Percentiles rank a stretch among this genome's conserved stretches.
phyloP scores from a whole-genome alignment of 2,113 vertebrate species.

The Eonycteris spelaea region DNA sequence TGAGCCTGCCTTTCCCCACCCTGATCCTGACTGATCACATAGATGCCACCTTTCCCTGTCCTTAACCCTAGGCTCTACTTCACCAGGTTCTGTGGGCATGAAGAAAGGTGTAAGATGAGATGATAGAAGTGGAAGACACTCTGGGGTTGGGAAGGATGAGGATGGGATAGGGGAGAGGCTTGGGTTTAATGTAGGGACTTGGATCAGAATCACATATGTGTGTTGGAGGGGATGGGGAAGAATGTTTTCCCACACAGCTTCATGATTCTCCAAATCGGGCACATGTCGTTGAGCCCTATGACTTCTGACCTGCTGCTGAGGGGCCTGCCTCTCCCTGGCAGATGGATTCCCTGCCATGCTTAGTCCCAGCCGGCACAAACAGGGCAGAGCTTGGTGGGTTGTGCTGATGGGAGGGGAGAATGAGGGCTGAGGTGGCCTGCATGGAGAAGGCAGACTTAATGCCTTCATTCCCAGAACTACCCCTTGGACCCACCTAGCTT shows the following conservation, averaged over 20 bases:
- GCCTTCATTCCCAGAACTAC: neutral
- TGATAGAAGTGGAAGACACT: neutral
- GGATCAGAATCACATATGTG: neutral
- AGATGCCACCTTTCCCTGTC: fast-evolving
- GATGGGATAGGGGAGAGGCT: too few species aligned
- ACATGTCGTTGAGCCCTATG: fast-evolving
- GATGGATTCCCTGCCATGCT: neutral
- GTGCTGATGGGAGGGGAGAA: neutral
- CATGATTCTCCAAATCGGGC: neutral
- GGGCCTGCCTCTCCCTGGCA: neutral
- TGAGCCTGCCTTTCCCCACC: neutral
- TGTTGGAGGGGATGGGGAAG: too few species aligned
- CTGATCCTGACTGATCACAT: neutral
- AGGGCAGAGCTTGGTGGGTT: neutral
- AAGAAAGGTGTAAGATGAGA: neutral
- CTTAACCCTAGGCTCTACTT: fast-evolving
- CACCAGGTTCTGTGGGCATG: fast-evolving
- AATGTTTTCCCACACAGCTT: neutral
- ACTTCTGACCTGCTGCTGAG: neutral
- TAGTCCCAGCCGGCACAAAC: neutral
- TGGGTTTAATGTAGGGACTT: neutral
- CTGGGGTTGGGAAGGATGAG: neutral
- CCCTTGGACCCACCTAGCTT: neutral
- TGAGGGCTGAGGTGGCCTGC: neutral
- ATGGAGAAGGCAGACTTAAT: neutral